Evolutionary conservation across 2,888 invertebrate genomes (phyloP).

Genomic region (Sarcophaga caerulescens): DNA sequence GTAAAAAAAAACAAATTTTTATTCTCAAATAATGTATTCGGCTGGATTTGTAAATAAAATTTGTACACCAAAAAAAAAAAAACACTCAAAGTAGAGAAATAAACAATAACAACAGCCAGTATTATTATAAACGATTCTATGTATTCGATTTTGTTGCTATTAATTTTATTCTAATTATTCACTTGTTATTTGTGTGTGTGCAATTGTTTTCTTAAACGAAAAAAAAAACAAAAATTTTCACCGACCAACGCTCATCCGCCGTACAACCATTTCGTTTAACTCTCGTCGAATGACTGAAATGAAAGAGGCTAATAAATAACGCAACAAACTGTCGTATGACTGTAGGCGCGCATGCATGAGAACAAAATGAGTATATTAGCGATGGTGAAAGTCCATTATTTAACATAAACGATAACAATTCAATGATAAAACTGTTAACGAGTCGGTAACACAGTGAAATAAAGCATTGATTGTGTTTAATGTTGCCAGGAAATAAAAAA

Average conservation of each 20-base stretch:
- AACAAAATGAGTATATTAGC: too few relatives aligned
- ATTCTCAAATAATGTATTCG: neutral
- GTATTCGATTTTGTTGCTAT: neutral
- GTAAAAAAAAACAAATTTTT: neutral
- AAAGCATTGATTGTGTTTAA: too few relatives aligned
- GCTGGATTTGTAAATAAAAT: neutral
- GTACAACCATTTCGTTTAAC: conserved; percentile 39
- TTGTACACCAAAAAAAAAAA: neutral
- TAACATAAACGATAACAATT: too few relatives aligned
- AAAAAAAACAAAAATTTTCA: conserved; percentile 4
- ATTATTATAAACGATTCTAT: neutral
- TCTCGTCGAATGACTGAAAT: conserved; percentile 37
- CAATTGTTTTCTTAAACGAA: conserved; percentile 2
- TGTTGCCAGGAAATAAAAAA: too few relatives aligned
- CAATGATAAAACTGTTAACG: too few relatives aligned
- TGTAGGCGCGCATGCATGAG: too few relatives aligned
- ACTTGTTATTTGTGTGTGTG: conserved; percentile 13
- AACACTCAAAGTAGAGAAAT: neutral
- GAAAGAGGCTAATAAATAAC: neutral
- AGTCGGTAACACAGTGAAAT: too few relatives aligned
- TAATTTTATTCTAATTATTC: conserved; percentile 10
- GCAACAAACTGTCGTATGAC: neutral
- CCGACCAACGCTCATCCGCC: neutral
- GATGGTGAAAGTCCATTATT: too few relatives aligned
- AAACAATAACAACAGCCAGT: neutral